Base-by-base conservation (phyloP, 1,140 invertebrate species). In the Zaprionus inermis region DNA sequence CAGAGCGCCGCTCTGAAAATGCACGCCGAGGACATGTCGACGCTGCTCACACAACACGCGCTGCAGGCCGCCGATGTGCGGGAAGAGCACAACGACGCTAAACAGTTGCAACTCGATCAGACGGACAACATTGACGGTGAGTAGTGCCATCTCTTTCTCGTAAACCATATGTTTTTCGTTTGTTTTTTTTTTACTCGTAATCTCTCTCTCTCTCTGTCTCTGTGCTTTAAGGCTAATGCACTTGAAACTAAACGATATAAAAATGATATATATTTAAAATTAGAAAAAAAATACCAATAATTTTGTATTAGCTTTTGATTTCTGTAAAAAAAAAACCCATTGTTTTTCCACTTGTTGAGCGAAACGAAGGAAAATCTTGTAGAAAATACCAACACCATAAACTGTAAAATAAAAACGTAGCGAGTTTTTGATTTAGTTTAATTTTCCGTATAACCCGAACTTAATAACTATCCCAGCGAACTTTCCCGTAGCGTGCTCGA, bases 81-180 rank as follows among this genome's bases (percentile, higher is more conserved):
- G 59, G 91, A 92, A 12, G 91, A 92, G 60, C 91, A 92, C 46
- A 91, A 91, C 57, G 92, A 92, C 72, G 76, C 78, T 68, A 92
- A 92, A 68, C 91, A 84, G 70, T 56, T 92, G 75, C 79, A 81
- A 59, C 58, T 92, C 46, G 92, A 92, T 61, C 91, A 89, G 57
- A 91, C 92, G 49, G 92, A 92, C 72, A 92, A 92, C 71, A 92
- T 92, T 76, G 92, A 92, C 82, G 92, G 92, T 92, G 73, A 92
- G 92, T 92, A 67, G 52, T 12, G 32, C 28, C 18, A 28, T 64
- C 34, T 54, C 49, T 51, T 32, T 58, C 55, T 16, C n/a, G 14
- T 61, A 60, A 52, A 38, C n/a, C 38, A 66, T 66, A 52, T 59
- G 14, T 56, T 66, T 16, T 66, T 20, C 14, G 22, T 65, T 41